Conservation (phyloP, 2,888 invertebrate species). For the Drosophila seclusa region DNA sequence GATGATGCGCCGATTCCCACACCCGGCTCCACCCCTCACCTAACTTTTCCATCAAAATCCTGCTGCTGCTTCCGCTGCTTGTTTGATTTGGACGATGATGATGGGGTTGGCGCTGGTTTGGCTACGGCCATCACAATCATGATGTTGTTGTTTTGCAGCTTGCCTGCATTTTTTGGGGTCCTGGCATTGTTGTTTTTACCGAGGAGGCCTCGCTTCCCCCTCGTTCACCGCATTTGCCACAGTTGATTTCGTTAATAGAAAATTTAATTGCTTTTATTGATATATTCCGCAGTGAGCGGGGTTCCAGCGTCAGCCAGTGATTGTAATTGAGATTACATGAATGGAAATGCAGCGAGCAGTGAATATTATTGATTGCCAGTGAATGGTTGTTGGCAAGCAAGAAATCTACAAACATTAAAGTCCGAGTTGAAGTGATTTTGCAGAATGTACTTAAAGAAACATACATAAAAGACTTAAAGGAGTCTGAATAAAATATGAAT, state of each 20-base stretch:
- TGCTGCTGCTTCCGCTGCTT: slow-evolving; percentile 58
- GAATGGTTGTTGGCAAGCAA: slow-evolving; percentile 31
- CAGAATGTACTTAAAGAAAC: neutral
- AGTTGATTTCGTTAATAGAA: slow-evolving; percentile 76
- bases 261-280: slow-evolving; percentile 79
- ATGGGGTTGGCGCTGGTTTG: slow-evolving; percentile 37
- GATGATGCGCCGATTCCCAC: slow-evolving; percentile 54
- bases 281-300: slow-evolving; percentile 46
- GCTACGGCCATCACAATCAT: slow-evolving; percentile 39
- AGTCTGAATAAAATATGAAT: neutral
- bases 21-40: neutral
- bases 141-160: slow-evolving; percentile 48
- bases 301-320: slow-evolving; percentile 28
- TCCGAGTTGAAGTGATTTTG: neutral
- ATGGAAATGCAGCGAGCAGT: slow-evolving; percentile 39
- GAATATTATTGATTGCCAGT: slow-evolving; percentile 55
- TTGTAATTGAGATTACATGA: slow-evolving; percentile 63
- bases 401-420: slow-evolving; percentile 24
- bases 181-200: slow-evolving; percentile 24
- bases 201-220: slow-evolving; percentile 4
- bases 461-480: neutral
- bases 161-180: slow-evolving; percentile 36
- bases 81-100: slow-evolving; percentile 64
- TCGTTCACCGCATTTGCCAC: slow-evolving; percentile 50
- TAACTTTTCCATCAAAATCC: neutral